Evolutionary conservation across 2,113 vertebrate species (phyloP).

Genomic region (Lanius collurio): DNA sequence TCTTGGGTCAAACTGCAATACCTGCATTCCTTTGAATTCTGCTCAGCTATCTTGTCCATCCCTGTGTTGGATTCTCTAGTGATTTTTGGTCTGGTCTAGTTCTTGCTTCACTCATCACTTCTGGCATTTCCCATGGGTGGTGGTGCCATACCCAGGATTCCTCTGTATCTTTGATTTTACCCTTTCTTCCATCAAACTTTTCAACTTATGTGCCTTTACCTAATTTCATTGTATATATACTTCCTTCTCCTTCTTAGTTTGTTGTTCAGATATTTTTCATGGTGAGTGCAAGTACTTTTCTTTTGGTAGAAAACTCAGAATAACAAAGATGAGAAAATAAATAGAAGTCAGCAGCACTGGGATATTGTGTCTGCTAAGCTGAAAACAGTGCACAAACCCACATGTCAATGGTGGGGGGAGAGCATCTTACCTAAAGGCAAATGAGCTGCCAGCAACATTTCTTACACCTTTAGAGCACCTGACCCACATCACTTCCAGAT

Average conservation of each 20-base stretch:
- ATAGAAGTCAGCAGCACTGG: neutral
- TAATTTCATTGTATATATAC: neutral
- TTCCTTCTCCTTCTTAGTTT: neutral
- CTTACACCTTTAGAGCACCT: neutral
- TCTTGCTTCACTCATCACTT: neutral
- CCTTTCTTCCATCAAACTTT: neutral
- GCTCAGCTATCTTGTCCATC: neutral
- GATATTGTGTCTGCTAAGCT: conserved; percentile 28
- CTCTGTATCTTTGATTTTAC: neutral
- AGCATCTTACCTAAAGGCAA: neutral
- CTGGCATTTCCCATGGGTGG: neutral
- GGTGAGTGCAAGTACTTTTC: neutral
- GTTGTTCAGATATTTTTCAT: neutral
- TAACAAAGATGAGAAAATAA: neutral
- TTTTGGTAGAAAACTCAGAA: neutral
- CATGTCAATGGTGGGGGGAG: neutral
- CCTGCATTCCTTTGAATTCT: neutral
- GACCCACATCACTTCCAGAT: neutral
- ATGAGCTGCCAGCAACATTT: neutral
- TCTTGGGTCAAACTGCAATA: neutral
- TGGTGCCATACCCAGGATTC: neutral
- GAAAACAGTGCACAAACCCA: conserved; percentile 6
- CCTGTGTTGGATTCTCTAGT: neutral
- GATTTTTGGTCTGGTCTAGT: neutral
- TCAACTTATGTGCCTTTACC: neutral